These are phyloP conservation scores for Planococcus citri DNA, from an alignment of 1,140 invertebrate species.

Conservation along the genomic window DNA sequence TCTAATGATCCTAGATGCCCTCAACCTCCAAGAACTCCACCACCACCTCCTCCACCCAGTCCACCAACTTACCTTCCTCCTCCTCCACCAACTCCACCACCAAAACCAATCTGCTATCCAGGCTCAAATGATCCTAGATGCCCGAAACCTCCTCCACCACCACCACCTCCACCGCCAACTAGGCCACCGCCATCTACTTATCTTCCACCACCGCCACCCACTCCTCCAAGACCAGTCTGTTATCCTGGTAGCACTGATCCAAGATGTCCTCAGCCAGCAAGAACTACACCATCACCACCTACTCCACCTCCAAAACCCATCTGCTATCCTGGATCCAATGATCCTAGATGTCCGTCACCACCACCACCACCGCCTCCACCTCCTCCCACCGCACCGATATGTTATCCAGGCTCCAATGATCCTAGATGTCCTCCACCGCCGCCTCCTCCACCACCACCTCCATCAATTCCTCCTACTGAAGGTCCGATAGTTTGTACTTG, in stretches of 20 bases:
- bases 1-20: conserved; percentile 32
- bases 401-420: conserved; percentile 34
- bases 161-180: conserved; percentile 25
- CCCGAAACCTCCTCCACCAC: conserved; percentile 29
- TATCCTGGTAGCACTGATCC: conserved; percentile 30
- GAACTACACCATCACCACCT: conserved; percentile 25
- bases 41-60: conserved; percentile 31
- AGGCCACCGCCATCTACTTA: conserved; percentile 11
- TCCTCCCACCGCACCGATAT: conserved; percentile 25
- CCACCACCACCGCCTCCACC: conserved; percentile 25
- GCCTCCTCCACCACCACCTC: conserved; percentile 28
- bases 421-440: conserved; percentile 31
- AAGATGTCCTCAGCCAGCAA: conserved; percentile 28
- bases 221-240: conserved; percentile 20
- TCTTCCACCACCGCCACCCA: neutral
- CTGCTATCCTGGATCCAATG: conserved; percentile 32
- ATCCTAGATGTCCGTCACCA: conserved; percentile 32
- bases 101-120: conserved; percentile 37
- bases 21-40: conserved; percentile 27
- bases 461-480: conserved; percentile 22
- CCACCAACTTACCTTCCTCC: conserved; percentile 25
- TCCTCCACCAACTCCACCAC: conserved; percentile 27
- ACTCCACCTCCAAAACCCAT: conserved; percentile 26
- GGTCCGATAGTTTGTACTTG: conserved; percentile 28
- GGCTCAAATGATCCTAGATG: conserved; percentile 41